These are phyloP conservation scores for Hydractinia symbiolongicarpus DNA, from an alignment of 30 jellyfish, hydroid and myxozoan species.

Conservation along the genomic window DNA sequence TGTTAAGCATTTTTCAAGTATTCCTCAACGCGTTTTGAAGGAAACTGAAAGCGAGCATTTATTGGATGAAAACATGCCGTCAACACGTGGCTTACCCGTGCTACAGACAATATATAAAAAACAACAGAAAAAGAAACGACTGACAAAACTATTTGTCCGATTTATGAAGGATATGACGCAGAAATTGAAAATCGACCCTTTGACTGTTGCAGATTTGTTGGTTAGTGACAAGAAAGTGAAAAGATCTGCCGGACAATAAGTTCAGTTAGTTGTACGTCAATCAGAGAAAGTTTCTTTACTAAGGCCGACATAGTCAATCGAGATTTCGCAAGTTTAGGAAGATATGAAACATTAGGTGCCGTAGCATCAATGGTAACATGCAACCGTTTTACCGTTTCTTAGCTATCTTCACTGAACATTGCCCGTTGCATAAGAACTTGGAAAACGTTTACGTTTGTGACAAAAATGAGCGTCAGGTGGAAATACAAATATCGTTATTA, in stretches of 20 bases:
- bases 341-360: too few species aligned
- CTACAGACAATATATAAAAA: background rate
- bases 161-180: slow-evolving; percentile 13
- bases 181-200: background rate
- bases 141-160: background rate
- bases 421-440: too few species aligned
- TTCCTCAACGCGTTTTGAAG: background rate
- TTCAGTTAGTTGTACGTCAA: too few species aligned
- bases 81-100: background rate
- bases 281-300: too few species aligned
- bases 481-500: too few species aligned
- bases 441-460: too few species aligned
- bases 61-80: background rate
- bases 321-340: too few species aligned
- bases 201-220: slow-evolving; percentile 8
- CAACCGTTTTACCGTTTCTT: too few species aligned
- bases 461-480: too few species aligned
- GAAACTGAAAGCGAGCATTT: background rate
- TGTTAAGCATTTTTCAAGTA: background rate
- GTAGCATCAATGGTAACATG: too few species aligned
- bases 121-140: background rate
- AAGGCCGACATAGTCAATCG: too few species aligned
- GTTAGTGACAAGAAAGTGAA: background rate
- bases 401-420: too few species aligned
- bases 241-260: background rate